These are phyloP conservation scores for Paralichthys olivaceus DNA, from an alignment of 2,113 vertebrate genomes.

Conservation along the genomic window DNA sequence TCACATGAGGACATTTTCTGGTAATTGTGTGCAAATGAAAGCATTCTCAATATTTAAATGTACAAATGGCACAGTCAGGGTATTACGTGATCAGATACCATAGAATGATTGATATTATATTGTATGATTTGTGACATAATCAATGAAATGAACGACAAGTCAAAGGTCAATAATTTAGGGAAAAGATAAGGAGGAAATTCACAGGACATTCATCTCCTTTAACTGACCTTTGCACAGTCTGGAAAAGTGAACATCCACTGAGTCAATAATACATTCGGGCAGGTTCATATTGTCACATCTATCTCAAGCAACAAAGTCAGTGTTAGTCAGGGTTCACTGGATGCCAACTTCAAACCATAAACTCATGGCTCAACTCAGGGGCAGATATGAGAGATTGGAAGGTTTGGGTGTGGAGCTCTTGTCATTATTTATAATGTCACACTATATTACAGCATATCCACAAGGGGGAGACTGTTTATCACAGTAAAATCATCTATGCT, in stretches of 20 bases:
- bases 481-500: background rate
- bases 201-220: background rate
- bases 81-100: no score
- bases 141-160: no score
- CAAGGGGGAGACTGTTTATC: constrained; percentile 41
- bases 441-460: constrained; percentile 14
- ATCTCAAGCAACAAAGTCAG: background rate
- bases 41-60: no score
- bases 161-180: no score
- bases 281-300: background rate
- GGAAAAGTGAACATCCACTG: background rate
- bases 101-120: no score
- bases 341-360: background rate
- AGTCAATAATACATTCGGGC: background rate
- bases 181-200: background rate
- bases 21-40: background rate
- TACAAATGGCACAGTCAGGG: no score
- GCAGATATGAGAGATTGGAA: background rate
- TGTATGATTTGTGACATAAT: no score
- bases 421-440: background rate
- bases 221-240: background rate
- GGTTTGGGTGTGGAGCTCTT: background rate
- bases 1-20: background rate
- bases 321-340: background rate
- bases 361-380: background rate